Evolutionary conservation across 1,140 invertebrate species (phyloP).

Genomic region (Lasaia peninsularis): DNA sequence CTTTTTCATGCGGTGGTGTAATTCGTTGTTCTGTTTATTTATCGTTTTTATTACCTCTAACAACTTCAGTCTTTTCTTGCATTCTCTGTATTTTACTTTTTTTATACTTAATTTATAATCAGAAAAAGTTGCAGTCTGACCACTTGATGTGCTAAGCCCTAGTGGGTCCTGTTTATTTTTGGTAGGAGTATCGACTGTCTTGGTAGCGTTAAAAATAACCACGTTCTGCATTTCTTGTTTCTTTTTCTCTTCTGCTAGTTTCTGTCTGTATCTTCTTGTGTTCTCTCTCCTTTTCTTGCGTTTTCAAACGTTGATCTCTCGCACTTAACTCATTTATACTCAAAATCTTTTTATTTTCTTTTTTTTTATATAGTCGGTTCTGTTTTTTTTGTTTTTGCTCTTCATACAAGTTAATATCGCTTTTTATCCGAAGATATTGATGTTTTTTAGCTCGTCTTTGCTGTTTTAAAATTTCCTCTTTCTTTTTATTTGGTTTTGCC

Average conservation of each 20-base stretch:
- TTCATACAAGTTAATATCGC: neutral
- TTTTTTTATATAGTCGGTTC: neutral
- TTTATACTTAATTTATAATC: neutral
- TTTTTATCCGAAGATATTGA: neutral
- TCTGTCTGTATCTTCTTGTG: neutral
- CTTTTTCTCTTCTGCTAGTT: no score
- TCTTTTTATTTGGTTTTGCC: neutral
- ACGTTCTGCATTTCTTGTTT: neutral
- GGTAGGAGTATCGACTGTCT: neutral
- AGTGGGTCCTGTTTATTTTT: neutral
- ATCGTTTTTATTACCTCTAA: neutral
- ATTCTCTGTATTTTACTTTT: neutral
- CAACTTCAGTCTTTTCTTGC: neutral
- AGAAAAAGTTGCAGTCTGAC: neutral
- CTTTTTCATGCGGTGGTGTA: neutral
- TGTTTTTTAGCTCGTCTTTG: neutral
- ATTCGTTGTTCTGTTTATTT: neutral
- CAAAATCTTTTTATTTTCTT: constrained; percentile 1
- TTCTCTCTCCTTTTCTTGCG: neutral
- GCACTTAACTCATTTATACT: neutral
- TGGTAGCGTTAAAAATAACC: neutral
- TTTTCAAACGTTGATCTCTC: neutral
- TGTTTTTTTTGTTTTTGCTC: neutral
- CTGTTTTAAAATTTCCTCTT: neutral
- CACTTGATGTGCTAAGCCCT: neutral